A percentile compares a stretch with the other conserved stretches of the same genome.
Conservation (phyloP, 92 coral and sea anemone species). For the Palythoa grandiflora region DNA sequence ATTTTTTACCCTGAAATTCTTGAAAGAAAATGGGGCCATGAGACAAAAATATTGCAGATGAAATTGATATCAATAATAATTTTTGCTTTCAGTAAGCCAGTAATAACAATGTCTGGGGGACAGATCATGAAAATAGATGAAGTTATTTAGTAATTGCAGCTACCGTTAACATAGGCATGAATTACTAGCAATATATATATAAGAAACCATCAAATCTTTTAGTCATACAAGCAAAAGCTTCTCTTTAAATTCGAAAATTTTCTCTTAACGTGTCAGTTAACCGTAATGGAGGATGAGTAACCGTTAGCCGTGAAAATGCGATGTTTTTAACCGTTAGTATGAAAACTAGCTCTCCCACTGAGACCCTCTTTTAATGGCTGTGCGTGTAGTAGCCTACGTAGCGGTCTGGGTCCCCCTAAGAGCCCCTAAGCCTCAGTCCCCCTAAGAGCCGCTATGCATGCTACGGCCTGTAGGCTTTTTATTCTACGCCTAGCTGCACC, state of each 20-base stretch:
- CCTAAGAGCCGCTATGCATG: no score
- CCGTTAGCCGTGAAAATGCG: constrained; percentile 7
- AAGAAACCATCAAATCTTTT: background rate
- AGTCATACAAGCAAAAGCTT: background rate
- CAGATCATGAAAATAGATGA: constrained; percentile 8
- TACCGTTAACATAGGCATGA: background rate
- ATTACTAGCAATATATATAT: background rate
- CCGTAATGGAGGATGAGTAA: constrained; percentile 9
- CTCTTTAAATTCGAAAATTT: constrained; percentile 8
- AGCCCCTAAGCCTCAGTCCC: no score
- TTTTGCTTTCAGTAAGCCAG: background rate
- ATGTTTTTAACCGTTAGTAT: background rate
- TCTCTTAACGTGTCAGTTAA: constrained; percentile 17
- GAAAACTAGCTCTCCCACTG: background rate
- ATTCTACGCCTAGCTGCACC: constrained; percentile 18
- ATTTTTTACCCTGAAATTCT: background rate
- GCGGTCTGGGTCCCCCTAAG: no score
- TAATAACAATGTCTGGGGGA: constrained; percentile 4
- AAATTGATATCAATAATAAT: constrained; percentile 5
- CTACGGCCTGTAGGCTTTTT: background rate
- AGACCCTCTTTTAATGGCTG: no score
- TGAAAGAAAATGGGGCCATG: constrained; percentile 7
- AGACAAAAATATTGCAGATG: constrained; percentile 2
- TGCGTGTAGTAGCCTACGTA: no score
- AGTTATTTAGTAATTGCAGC: background rate